phyloP scores from a whole-genome alignment of 2,888 invertebrate species.

The Eustalomyia histrio region DNA sequence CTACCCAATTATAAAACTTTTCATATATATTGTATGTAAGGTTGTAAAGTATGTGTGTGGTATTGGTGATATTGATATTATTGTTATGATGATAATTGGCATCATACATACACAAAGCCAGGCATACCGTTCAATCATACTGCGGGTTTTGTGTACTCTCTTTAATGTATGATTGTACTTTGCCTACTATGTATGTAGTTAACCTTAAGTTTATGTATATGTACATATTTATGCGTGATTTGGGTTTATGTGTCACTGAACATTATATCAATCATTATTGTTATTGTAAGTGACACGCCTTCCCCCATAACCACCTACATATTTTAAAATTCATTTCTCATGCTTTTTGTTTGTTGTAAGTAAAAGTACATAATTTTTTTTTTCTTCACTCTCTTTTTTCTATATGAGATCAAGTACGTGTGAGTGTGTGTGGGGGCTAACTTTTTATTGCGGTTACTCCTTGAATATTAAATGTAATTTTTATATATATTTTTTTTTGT shows the following conservation, averaged over 20 bases:
- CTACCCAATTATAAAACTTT: too few relatives aligned
- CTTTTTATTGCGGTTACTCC: constrained; percentile 18
- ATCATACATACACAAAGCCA: neutral
- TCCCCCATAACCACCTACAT: constrained; percentile 4
- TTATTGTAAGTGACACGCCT: constrained; percentile 27
- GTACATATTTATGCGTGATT: constrained; percentile 45
- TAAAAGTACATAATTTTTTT: neutral
- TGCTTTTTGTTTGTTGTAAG: neutral
- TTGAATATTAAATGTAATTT: constrained; percentile 55
- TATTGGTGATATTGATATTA: constrained; percentile 39
- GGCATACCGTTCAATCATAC: neutral
- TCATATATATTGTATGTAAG: too few relatives aligned
- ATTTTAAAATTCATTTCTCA: neutral
- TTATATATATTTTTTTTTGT: constrained; percentile 18
- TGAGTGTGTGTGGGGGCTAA: neutral
- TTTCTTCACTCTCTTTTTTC: constrained; percentile 2
- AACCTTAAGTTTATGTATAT: constrained; percentile 19
- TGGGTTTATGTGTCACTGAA: constrained; percentile 57
- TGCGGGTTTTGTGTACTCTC: neutral
- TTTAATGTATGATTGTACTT: neutral
- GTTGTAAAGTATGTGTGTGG: neutral
- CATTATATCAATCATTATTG: neutral
- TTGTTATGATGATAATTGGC: constrained; percentile 45
- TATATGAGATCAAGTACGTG: neutral
- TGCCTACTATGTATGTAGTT: constrained; percentile 25